Percentiles rank a stretch among this genome's conserved stretches.
Conservation (phyloP, 2,797 vertebrate species). For the Microctenopoma steveboyesi region DNA sequence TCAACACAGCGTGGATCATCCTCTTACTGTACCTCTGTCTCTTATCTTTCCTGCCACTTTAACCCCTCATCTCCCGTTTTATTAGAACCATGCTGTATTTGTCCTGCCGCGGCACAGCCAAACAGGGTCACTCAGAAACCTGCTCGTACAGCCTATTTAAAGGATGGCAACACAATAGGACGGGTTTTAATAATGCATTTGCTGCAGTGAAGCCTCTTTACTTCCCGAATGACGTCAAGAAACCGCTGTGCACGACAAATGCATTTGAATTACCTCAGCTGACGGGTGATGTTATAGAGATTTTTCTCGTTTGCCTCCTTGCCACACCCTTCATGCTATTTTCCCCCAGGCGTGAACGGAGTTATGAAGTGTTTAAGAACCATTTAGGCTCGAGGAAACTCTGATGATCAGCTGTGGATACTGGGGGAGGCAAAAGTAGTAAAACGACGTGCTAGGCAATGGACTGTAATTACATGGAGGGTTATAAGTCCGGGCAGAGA, state of each 20-base stretch:
- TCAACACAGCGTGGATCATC: conserved; percentile 3
- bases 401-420: conserved; percentile 35
- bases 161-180: conserved; percentile 59
- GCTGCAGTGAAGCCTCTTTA: conserved; percentile 27
- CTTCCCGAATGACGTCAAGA: conserved; percentile 22
- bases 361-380: conserved; percentile 52
- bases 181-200: conserved; percentile 71
- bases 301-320: conserved; percentile 19
- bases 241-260: conserved; percentile 14
- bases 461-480: conserved; percentile 57
- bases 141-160: conserved; percentile 42
- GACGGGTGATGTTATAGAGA: conserved; percentile 23
- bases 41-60: not conserved
- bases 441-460: conserved; percentile 38
- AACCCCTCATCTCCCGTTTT: not conserved
- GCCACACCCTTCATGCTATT: conserved; percentile 28
- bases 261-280: conserved; percentile 30
- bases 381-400: conserved; percentile 36
- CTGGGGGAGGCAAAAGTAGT: conserved; percentile 28
- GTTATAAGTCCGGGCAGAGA: conserved; percentile 54
- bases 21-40: not conserved
- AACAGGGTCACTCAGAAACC: conserved; percentile 56
- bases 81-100: not conserved
- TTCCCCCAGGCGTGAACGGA: conserved; percentile 26
- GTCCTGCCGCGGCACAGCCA: conserved; percentile 40